phyloP scores from a whole-genome alignment of 2,113 vertebrate genomes.

The Hydropotes inermis region DNA sequence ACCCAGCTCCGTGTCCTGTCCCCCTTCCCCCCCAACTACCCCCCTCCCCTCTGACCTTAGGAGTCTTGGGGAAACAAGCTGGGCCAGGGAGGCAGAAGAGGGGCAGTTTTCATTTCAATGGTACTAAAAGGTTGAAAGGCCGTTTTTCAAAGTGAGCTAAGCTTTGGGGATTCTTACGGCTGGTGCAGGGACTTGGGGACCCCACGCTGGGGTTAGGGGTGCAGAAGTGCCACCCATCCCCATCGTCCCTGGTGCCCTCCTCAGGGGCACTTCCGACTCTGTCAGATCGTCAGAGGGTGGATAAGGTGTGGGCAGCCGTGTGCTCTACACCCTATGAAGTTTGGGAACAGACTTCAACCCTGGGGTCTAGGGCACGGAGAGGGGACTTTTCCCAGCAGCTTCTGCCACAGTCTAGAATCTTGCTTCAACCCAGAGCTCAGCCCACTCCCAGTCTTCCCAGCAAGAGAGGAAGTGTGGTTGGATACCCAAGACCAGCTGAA shows the following conservation, averaged over 20 bases:
- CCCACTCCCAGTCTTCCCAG: not conserved
- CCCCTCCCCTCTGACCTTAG: not conserved
- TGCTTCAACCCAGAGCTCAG: not conserved
- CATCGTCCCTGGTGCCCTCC: rapidly evolving
- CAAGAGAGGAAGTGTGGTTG: not conserved
- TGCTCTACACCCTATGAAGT: rapidly evolving
- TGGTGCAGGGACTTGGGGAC: rapidly evolving
- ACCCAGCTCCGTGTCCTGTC: not conserved
- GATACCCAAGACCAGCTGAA: not conserved
- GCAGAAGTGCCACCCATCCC: no score
- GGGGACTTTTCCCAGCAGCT: not conserved
- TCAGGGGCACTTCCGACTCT: not conserved
- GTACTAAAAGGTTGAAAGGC: not conserved
- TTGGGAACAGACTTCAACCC: not conserved
- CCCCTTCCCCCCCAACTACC: not conserved
- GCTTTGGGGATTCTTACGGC: not conserved
- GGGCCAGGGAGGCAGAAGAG: not conserved
- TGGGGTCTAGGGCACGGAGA: not conserved
- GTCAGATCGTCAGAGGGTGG: rapidly evolving
- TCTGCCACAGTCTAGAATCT: rapidly evolving
- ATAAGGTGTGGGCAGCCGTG: rapidly evolving
- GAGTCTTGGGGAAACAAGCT: not conserved
- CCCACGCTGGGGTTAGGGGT: rapidly evolving
- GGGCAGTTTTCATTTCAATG: not conserved
- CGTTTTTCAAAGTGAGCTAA: not conserved